These are phyloP conservation scores for Polydrusus pterygomalis DNA, from an alignment of 2,888 invertebrate genomes.

Conservation along the genomic window DNA sequence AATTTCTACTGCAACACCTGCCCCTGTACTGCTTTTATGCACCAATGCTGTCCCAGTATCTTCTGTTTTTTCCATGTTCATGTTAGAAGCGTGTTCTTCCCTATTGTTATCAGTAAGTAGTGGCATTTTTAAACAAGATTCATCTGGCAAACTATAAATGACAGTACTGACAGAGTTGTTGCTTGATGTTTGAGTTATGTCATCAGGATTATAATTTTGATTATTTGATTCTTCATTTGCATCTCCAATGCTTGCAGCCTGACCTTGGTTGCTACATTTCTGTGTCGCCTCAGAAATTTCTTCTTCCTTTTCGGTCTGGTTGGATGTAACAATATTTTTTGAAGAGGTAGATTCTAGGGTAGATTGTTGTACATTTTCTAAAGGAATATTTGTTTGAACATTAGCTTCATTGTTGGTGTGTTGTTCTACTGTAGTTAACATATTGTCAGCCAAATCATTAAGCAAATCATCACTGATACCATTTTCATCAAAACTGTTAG, in stretches of 20 bases:
- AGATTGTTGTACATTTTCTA: background rate
- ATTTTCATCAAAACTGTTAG: constrained; percentile 45
- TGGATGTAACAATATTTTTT: background rate
- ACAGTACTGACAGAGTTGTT: constrained; percentile 5
- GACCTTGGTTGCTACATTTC: background rate
- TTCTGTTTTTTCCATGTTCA: background rate
- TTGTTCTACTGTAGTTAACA: constrained; percentile 25
- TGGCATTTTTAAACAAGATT: background rate
- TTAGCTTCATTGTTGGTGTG: background rate
- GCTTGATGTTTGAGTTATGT: background rate
- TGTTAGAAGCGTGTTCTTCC: background rate
- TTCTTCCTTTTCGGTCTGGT: background rate
- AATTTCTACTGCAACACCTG: background rate
- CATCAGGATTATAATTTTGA: background rate
- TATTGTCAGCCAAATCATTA: constrained; percentile 42
- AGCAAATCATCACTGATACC: constrained; percentile 50
- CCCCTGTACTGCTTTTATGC: background rate
- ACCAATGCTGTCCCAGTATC: background rate
- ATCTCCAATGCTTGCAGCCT: background rate
- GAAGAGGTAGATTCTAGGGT: background rate
- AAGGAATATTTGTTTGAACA: background rate
- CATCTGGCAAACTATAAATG: constrained; percentile 11
- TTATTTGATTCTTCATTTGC: background rate
- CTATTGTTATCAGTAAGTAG: background rate
- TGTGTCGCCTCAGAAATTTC: background rate